Base-by-base conservation (phyloP, 2,113 vertebrate genomes). In the Salvelinus sp. region DNA sequence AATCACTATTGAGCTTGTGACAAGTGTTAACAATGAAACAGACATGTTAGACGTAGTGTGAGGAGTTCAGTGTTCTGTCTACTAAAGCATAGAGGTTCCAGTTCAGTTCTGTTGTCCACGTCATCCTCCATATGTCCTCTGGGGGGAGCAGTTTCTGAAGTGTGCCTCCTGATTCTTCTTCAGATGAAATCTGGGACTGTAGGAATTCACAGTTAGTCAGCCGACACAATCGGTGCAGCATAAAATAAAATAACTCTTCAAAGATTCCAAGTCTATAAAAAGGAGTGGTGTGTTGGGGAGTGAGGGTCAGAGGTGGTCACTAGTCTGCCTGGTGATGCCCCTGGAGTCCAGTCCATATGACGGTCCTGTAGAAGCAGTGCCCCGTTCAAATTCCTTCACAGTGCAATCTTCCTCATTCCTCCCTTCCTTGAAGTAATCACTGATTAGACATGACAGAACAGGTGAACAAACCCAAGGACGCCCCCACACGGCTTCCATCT, bases 271-370 rank as follows among this genome's bases (percentile, higher is more conserved):
- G 58, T 62, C 58, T 23, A 22, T 62, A 23, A n/a, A 62, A 62
- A 62, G 54, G 3, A 57, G 58, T 62, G 9, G 2, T 22, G n/a
- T n/a, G 58, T 62, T 62, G 58, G 58, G 58, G 20, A 22, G n/a
- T 23, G 58, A 62, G 58, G 58, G 58, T 62, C 20, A n/a, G 58
- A 62, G 58, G 58, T 13, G 18, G 58, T 44, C 3, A 4, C 50
- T 16, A 9, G 20, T 62, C 58, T 62, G 58, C 9, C n/a, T 62
- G 58, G 33, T 71, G 73, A 54, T 54, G 50, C 7, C 0, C 27
- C 7, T 62, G 57, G 74, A 69, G 66, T 79, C 74, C 68, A 57
- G 76, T 70, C 73, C 68, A 83, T 2, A 16, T 54, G 50, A 14
- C 4, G 4, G 12, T 18, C 16, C 16, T 54, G 50, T 54, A 54